Percentiles rank a stretch among this genome's conserved stretches.
Conservation (phyloP, 2,113 vertebrate species). For the Sinosuthora webbiana region DNA sequence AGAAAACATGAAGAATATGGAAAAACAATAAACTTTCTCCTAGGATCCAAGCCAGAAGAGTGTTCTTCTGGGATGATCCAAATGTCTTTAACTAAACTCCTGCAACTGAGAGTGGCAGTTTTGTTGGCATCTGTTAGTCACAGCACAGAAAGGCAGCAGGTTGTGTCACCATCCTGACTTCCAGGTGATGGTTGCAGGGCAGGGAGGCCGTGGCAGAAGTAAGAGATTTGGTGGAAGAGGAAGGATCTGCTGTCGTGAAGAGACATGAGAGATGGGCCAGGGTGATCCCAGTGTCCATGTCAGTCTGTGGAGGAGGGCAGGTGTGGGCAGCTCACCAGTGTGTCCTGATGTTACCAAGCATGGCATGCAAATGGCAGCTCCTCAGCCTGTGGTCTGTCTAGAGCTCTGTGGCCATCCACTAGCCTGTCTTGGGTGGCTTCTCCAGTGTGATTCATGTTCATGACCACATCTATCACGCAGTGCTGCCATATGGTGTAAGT, state of each 20-base stretch:
- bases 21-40: background rate
- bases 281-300: background rate
- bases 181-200: background rate
- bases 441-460: background rate
- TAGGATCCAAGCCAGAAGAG: background rate
- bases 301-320: background rate
- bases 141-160: background rate
- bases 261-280: background rate
- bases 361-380: fast-evolving
- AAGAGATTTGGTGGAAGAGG: background rate
- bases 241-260: background rate
- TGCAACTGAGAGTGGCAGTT: background rate
- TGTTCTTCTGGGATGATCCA: background rate
- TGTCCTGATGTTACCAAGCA: fast-evolving
- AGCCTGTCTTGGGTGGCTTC: background rate
- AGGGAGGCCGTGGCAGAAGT: fast-evolving
- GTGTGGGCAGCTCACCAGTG: fast-evolving
- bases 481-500: background rate
- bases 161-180: background rate
- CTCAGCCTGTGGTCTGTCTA: background rate
- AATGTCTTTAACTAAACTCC: background rate
- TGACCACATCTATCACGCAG: background rate
- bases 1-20: background rate
- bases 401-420: background rate
- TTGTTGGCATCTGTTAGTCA: background rate